A percentile compares a stretch with the other conserved stretches of the same genome.
These are phyloP conservation scores for Charadrius vociferus DNA, from an alignment of 2,113 vertebrate genomes.

Conservation along the genomic window DNA sequence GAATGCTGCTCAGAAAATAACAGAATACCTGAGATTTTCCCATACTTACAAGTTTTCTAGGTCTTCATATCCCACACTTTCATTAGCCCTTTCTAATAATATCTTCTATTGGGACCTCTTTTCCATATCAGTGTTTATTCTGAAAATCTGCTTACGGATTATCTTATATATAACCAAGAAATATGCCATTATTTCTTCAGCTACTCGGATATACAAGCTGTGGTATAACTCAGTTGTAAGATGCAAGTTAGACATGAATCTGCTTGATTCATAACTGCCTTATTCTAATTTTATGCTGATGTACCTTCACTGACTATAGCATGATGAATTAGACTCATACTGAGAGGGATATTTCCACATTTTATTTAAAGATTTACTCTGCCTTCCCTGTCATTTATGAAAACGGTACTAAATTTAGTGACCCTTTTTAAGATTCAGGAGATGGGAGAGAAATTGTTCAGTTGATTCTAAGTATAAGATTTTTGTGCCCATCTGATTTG, in stretches of 20 bases:
- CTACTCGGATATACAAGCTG: not conserved
- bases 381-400: not conserved
- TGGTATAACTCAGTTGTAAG: not conserved
- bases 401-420: conserved; percentile 9
- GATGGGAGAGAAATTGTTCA: not conserved
- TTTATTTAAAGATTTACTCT: conserved; percentile 26
- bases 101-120: not conserved
- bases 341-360: not conserved
- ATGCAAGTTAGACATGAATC: not conserved
- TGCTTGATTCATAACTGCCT: not conserved
- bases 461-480: not conserved
- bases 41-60: not conserved
- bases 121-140: not conserved
- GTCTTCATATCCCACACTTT: not conserved
- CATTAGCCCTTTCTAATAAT: not conserved
- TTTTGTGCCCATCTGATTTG: not conserved
- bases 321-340: conserved; percentile 5
- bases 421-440: not conserved
- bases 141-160: not conserved
- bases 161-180: not conserved
- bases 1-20: not conserved
- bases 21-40: not conserved
- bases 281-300: conserved; percentile 40
- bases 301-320: not conserved
- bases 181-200: not conserved